Evolutionary conservation across 2,113 vertebrate species (phyloP), one percentile per base, ranked within the genome.

Genomic region (Corapipo altera): DNA sequence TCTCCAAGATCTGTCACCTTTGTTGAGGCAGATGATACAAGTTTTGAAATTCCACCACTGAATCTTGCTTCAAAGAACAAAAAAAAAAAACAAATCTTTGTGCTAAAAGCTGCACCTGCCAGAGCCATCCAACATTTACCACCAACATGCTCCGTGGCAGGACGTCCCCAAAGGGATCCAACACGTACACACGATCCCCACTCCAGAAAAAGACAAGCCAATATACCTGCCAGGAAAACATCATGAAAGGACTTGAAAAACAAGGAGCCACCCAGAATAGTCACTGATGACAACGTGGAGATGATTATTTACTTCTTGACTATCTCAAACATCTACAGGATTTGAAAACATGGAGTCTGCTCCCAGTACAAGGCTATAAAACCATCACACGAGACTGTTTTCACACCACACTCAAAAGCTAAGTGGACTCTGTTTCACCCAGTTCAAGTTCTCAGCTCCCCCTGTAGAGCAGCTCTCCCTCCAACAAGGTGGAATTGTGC

Each of bases 251-350:
- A 73, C 85, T 51, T 71, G 90, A 88, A 89, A 94, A 96, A 93
- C 95, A 92, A 95, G 92, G 73, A 95, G 75, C 85, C 93, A 96
- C 90, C 92, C 95, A 86, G 61, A 67, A 91, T 7, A 94, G 92
- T 91, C 83, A 93, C 66, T 8, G 87, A 87, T 94, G 93, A 94
- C 95, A 93, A 79, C 1, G 2, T 21, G 54, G 69, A 84, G 70
- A 74, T 76, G 73, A 66, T 89, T 80, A 80, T 85, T 93, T 82
- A 75, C 73, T 70, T 74, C 58, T 92, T 77, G 64, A 54, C 19
- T 94, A 95, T 89, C 94, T 85, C 69, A 49, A 91, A 33, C 65
- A 94, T 89, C 93, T 89, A 61, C 37, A 18, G 76, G 66, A 75
- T 81, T 92, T 58, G 61, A 92, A 93, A 86, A 54, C 1, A 6